phyloP scores from a whole-genome alignment of 2,797 vertebrate species.

The Eulemur rubriventer region DNA sequence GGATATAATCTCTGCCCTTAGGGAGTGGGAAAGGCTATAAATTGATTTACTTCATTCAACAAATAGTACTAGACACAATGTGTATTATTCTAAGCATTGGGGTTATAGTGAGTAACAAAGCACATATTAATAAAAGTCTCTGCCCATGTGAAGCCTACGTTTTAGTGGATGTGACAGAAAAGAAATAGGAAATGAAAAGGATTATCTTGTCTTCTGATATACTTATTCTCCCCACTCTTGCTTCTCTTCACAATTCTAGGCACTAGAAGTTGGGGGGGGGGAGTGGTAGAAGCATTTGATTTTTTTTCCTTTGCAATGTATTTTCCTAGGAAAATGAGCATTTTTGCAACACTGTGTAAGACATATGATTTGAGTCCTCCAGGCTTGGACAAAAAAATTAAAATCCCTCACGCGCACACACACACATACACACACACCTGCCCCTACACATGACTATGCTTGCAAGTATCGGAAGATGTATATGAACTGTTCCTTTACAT shows the following conservation, averaged over 20 bases:
- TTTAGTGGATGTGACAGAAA: background rate
- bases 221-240: background rate
- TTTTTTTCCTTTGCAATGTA: background rate
- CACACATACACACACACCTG: background rate
- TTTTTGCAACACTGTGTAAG: background rate
- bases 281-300: background rate
- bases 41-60: background rate
- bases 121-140: background rate
- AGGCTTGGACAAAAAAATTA: background rate
- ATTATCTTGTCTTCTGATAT: background rate
- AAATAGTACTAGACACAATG: background rate
- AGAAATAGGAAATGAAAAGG: background rate
- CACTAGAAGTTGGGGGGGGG: background rate
- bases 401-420: background rate
- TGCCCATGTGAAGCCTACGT: background rate
- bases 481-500: background rate
- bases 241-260: background rate
- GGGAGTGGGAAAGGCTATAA: background rate
- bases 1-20: background rate
- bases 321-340: background rate
- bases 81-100: background rate
- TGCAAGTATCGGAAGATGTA: background rate
- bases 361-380: background rate
- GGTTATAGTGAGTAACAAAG: background rate
- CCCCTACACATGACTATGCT: background rate